Evolutionary conservation across 2,888 invertebrate genomes (phyloP).

Genomic region (Hololepta plana): DNA sequence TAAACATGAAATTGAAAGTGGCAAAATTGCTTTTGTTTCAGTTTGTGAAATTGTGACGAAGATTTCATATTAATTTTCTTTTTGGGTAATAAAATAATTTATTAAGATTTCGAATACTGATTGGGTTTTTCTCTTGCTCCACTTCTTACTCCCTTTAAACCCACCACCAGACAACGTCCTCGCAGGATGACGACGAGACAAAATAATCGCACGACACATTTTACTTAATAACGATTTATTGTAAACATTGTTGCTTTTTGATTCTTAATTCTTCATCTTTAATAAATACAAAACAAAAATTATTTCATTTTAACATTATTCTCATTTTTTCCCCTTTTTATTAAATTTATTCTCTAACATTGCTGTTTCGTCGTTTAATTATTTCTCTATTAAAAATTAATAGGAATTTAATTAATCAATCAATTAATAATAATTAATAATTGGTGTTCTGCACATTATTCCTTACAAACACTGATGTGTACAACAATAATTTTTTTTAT

Average conservation of each 20-base stretch:
- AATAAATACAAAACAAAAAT: slow-evolving; percentile 16
- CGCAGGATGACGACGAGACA: no score
- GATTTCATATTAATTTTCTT: no score
- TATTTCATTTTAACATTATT: slow-evolving; percentile 13
- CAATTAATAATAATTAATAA: slow-evolving; percentile 12
- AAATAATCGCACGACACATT: no score
- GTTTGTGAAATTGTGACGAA: no score
- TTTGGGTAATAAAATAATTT: no score
- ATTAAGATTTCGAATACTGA: no score
- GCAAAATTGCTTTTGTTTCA: no score
- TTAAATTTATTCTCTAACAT: slow-evolving; percentile 21
- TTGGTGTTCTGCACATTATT: slow-evolving; percentile 31
- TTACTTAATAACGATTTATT: slow-evolving; percentile 22
- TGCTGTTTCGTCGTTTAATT: no score
- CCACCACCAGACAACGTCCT: no score
- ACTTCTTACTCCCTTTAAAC: no score
- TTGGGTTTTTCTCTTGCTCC: no score
- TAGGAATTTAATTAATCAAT: slow-evolving; percentile 14
- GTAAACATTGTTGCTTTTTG: slow-evolving; percentile 17
- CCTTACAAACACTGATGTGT: slow-evolving; percentile 24
- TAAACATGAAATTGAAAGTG: no score
- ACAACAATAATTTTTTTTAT: slow-evolving; percentile 20
- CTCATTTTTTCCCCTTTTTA: slow-evolving; percentile 7
- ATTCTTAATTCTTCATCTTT: slow-evolving; percentile 12
- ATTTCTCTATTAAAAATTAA: slow-evolving; percentile 20